Evolutionary conservation across 2,888 invertebrate genomes (phyloP).

Genomic region (Blastobasis lacticolella): DNA sequence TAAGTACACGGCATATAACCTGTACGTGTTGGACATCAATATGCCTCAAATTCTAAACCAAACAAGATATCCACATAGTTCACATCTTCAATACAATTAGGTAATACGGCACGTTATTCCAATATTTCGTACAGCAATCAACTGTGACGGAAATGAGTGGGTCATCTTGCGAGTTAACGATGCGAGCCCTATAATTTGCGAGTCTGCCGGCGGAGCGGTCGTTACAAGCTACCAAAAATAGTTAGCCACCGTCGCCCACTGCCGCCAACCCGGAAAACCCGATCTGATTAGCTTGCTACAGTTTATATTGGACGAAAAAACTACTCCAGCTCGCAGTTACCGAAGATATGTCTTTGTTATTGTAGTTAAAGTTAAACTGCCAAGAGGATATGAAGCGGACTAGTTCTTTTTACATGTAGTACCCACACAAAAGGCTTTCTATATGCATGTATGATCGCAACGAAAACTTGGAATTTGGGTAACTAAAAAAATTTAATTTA

Average conservation of each 20-base stretch:
- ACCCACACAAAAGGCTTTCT: no score
- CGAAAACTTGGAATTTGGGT: no score
- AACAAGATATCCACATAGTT: no score
- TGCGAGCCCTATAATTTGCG: slow-evolving; percentile 28
- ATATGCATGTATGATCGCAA: no score
- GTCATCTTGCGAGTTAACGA: slow-evolving; percentile 11
- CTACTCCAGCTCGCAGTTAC: slow-evolving; percentile 4
- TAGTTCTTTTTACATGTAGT: no score
- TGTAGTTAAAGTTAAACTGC: slow-evolving; percentile 4
- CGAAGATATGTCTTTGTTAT: slow-evolving; percentile 3
- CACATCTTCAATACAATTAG: no score
- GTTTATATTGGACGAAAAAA: slow-evolving; percentile 16
- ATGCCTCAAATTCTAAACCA: no score
- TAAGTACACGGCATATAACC: no score
- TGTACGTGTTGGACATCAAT: no score
- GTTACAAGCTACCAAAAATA: slow-evolving; percentile 53
- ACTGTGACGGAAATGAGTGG: slow-evolving; percentile 1
- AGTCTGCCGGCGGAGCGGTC: slow-evolving; percentile 19
- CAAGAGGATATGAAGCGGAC: no score
- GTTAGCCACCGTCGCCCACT: slow-evolving; percentile 36
- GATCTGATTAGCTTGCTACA: slow-evolving; percentile 26
- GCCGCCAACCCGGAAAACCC: slow-evolving; percentile 35
- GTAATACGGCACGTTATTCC: no score
- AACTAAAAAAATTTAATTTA: no score
- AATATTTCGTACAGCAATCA: neutral